Percentiles rank a stretch among this genome's conserved stretches.
These are phyloP conservation scores for Noctua janthina DNA, from an alignment of 2,888 invertebrate species.

Conservation along the genomic window DNA sequence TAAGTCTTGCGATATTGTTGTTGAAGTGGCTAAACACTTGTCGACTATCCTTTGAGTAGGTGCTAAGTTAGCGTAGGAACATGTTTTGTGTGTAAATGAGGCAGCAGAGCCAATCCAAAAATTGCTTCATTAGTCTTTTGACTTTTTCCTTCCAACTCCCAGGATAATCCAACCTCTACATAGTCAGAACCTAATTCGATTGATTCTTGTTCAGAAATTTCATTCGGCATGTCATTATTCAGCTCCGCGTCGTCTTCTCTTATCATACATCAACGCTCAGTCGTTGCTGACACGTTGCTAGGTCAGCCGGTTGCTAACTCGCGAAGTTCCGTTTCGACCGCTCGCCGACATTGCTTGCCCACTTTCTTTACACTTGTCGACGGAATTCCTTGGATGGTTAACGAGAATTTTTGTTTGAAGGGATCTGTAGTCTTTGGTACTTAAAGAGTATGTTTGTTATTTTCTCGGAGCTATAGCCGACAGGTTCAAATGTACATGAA, in stretches of 20 bases:
- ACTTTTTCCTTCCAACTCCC: background rate
- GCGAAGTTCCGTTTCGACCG: conserved; percentile 58
- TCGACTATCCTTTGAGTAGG: conserved; percentile 12
- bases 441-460: conserved; percentile 52
- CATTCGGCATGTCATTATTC: conserved; percentile 9
- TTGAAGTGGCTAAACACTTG: conserved; percentile 35
- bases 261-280: conserved; percentile 53
- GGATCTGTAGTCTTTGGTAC: conserved; percentile 18
- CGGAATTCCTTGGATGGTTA: conserved; percentile 43
- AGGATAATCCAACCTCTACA: background rate
- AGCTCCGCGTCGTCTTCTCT: conserved; percentile 38
- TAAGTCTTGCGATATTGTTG: conserved; percentile 24
- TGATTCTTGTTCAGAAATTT: conserved; percentile 17
- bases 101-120: background rate
- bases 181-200: background rate
- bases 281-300: conserved; percentile 57
- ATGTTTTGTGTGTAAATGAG: conserved; percentile 11
- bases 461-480: conserved; percentile 51
- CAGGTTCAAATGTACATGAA: conserved; percentile 69
- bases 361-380: conserved; percentile 64
- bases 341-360: conserved; percentile 47
- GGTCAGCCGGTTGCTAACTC: conserved; percentile 63
- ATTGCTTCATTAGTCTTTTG: background rate
- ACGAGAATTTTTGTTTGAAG: conserved; percentile 3
- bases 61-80: background rate